These are phyloP conservation scores for Antigone vipio DNA, from an alignment of 2,113 vertebrate species.

Conservation along the genomic window DNA sequence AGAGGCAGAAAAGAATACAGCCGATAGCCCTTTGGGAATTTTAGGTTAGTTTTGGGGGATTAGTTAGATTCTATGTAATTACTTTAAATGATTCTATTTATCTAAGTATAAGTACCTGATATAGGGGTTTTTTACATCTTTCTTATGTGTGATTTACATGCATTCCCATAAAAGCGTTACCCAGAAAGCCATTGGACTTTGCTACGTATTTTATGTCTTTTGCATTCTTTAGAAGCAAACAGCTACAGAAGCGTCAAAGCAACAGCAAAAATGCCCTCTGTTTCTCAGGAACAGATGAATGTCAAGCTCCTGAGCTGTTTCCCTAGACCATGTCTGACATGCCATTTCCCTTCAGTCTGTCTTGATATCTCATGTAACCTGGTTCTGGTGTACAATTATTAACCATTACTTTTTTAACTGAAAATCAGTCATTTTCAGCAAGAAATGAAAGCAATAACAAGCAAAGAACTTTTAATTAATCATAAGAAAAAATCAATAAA, in stretches of 20 bases:
- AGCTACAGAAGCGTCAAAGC: background rate
- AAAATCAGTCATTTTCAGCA: background rate
- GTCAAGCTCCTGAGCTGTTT: background rate
- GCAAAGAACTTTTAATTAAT: background rate
- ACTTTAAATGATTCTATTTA: background rate
- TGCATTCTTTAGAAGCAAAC: background rate
- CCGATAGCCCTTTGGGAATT: background rate
- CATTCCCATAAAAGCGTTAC: background rate
- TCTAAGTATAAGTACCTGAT: background rate
- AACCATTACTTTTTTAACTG: background rate
- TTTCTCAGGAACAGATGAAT: background rate
- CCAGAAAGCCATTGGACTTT: background rate
- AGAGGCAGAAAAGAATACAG: background rate
- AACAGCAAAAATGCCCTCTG: background rate
- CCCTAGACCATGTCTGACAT: background rate
- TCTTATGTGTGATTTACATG: background rate
- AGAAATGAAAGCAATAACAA: background rate
- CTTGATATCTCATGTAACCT: background rate
- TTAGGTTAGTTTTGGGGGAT: background rate
- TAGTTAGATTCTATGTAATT: background rate
- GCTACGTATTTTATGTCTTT: background rate
- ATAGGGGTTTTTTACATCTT: background rate
- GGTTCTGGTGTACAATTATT: background rate
- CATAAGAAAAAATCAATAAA: background rate
- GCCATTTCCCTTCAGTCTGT: background rate